Conservation (phyloP, 2,888 invertebrate species). For the Pandemis corylana region DNA sequence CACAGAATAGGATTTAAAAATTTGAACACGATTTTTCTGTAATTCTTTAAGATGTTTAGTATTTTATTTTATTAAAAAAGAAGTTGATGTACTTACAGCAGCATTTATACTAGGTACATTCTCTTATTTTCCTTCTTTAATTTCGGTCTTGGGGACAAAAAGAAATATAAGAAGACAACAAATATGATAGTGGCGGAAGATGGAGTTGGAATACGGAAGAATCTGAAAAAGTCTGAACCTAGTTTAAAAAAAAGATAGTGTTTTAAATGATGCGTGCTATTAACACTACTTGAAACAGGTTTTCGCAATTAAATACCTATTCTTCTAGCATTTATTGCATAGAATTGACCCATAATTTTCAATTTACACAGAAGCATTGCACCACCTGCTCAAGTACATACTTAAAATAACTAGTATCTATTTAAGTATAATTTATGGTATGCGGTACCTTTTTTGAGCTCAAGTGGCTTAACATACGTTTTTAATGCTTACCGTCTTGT, state of each 20-base stretch:
- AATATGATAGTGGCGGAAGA: too few relatives aligned
- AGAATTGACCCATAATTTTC: slow-evolving; percentile 9
- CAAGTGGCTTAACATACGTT: slow-evolving; percentile 66
- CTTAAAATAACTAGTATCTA: slow-evolving; percentile 65
- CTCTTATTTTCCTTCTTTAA: background rate
- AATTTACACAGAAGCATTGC: slow-evolving; percentile 33
- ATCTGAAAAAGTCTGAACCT: too few relatives aligned
- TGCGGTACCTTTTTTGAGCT: slow-evolving; percentile 57
- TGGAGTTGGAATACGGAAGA: too few relatives aligned
- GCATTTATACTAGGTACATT: background rate
- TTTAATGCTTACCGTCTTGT: slow-evolving; percentile 61
- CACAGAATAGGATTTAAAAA: background rate
- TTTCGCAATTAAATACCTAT: too few relatives aligned
- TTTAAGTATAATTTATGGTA: slow-evolving; percentile 72
- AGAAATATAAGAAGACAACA: too few relatives aligned
- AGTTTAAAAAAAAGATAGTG: too few relatives aligned
- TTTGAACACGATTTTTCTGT: slow-evolving; percentile 11
- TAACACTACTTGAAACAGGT: background rate
- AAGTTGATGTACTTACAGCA: background rate
- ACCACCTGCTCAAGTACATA: slow-evolving; percentile 57
- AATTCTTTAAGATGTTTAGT: slow-evolving; percentile 6
- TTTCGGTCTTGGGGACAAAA: too few relatives aligned
- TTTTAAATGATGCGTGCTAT: too few relatives aligned
- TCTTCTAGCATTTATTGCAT: background rate
- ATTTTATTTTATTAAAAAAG: background rate